phyloP scores from a whole-genome alignment of 1,140 invertebrate genomes.

The Pseudomyrmex sp. region DNA sequence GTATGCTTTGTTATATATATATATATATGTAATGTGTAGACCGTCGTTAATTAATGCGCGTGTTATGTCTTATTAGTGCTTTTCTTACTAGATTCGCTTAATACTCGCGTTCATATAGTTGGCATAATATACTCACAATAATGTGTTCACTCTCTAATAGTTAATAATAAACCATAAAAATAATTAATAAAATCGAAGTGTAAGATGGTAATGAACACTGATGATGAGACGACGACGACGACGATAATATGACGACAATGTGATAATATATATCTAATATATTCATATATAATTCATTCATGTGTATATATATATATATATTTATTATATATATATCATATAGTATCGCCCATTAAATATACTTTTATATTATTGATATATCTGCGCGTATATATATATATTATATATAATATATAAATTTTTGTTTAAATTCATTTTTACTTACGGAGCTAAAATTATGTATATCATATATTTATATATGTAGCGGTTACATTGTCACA shows the following conservation, averaged over 20 bases:
- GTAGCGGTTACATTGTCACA: conserved; percentile 65
- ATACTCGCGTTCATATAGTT: conserved; percentile 42
- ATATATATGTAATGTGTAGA: conserved; percentile 26
- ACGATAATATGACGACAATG: conserved; percentile 27
- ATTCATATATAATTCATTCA: conserved; percentile 40
- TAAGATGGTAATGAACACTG: conserved; percentile 59
- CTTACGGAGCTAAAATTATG: conserved; percentile 66
- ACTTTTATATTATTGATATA: conserved; percentile 79
- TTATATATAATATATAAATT: conserved; percentile 73
- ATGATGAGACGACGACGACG: conserved; percentile 58
- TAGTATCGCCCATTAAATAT: conserved; percentile 78
- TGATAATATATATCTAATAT: conserved; percentile 55
- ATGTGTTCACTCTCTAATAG: conserved; percentile 40
- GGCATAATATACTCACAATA: conserved; percentile 61
- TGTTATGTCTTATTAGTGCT: conserved; percentile 52
- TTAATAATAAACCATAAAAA: conserved; percentile 56
- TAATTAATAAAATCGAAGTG: conserved; percentile 54
- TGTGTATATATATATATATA: conserved; percentile 37
- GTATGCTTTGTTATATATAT: conserved; percentile 50
- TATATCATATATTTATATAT: conserved; percentile 55
- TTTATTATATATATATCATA: conserved; percentile 68
- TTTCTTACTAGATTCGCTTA: conserved; percentile 56
- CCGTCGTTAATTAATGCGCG: conserved; percentile 35
- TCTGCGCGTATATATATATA: conserved; percentile 71
- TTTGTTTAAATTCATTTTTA: conserved; percentile 66